phyloP scores from a whole-genome alignment of 2,113 vertebrate genomes.

The Grus americana region DNA sequence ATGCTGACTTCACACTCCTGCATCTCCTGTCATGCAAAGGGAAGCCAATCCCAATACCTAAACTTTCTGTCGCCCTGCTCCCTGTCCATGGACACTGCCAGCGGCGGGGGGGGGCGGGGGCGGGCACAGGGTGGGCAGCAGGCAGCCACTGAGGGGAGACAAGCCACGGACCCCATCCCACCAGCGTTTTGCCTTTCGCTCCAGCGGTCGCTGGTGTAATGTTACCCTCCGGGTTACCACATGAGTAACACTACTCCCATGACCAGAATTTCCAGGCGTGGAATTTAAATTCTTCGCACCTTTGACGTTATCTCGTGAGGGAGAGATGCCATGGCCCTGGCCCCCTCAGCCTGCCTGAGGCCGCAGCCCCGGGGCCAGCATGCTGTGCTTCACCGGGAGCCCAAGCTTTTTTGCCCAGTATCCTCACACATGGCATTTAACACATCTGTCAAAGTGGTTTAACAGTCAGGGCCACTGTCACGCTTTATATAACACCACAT shows the following conservation, averaged over 20 bases:
- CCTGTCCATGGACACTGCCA: background rate
- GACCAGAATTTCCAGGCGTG: background rate
- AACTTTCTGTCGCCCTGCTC: background rate
- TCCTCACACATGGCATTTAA: background rate
- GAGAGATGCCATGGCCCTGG: background rate
- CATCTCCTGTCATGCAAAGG: background rate
- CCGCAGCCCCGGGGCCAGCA: accelerated
- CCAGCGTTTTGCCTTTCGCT: background rate
- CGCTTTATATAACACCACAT: accelerated
- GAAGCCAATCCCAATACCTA: background rate
- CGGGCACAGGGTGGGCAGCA: background rate
- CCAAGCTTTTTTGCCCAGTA: accelerated
- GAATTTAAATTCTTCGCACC: background rate
- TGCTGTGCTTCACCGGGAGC: accelerated
- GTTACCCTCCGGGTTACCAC: background rate
- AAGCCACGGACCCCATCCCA: background rate
- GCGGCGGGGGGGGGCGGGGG: too few species aligned
- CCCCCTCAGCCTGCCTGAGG: background rate
- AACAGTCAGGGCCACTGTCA: background rate
- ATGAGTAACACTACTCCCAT: background rate
- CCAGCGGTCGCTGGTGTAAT: background rate
- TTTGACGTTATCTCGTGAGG: background rate
- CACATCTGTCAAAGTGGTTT: background rate
- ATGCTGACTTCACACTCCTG: background rate
- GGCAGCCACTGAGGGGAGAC: background rate